phyloP scores from a whole-genome alignment of 1,140 invertebrate species.

The Agrypnia vestita region DNA sequence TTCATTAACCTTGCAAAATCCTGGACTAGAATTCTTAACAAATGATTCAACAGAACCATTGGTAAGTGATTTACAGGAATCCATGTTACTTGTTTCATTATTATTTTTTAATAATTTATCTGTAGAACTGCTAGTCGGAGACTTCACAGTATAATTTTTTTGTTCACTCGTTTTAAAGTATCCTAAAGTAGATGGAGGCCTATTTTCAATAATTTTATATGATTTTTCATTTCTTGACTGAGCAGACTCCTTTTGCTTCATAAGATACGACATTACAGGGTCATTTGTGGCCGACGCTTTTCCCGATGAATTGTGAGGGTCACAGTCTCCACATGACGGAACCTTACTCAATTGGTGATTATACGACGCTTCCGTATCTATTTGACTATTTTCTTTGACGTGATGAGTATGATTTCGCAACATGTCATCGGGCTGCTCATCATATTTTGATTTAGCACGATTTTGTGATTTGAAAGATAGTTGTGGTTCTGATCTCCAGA shows the following conservation, averaged over 20 bases:
- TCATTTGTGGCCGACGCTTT: slow-evolving; percentile 1
- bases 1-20: slow-evolving; percentile 29
- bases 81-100: not conserved
- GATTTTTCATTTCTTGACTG: not conserved
- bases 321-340: slow-evolving; percentile 8
- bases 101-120: slow-evolving; percentile 25
- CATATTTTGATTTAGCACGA: slow-evolving; percentile 24
- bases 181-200: slow-evolving; percentile 26
- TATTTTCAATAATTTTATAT: slow-evolving; percentile 13
- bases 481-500: slow-evolving; percentile 78
- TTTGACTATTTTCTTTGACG: slow-evolving; percentile 34
- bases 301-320: not conserved
- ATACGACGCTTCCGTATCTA: not conserved
- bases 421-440: slow-evolving; percentile 8
- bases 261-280: not conserved
- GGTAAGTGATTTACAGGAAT: not conserved
- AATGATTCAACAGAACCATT: slow-evolving; percentile 28
- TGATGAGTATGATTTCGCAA: slow-evolving; percentile 1
- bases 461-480: slow-evolving; percentile 64
- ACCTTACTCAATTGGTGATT: not conserved
- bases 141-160: slow-evolving; percentile 2
- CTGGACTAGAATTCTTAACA: slow-evolving; percentile 24
- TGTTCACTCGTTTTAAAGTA: slow-evolving; percentile 22
- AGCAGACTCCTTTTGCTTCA: slow-evolving; percentile 14
- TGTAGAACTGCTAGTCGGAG: slow-evolving; percentile 10